Evolutionary conservation across 2,888 invertebrate genomes (phyloP), one percentile per base, ranked within the genome.

Genomic region (Leptinotarsa haldemani): DNA sequence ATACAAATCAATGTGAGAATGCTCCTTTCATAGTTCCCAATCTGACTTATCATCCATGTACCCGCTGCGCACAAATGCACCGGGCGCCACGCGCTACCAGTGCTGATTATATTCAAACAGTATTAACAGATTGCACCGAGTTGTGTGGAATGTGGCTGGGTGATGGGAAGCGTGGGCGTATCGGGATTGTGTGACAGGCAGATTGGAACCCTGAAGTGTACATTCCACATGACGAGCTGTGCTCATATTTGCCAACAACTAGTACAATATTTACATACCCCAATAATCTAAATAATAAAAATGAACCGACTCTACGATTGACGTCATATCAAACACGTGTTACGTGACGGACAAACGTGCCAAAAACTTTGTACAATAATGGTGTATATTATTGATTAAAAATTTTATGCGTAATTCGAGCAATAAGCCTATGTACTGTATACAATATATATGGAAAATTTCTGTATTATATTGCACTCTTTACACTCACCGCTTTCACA

Each of bases 21-120:
- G 92, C 91, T 91, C 92, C 91, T 91, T 92, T 92, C 91, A 91
- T 91, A 92, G 92, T 91, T 92, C 92, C 92, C 92, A 93, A 93
- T 93, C 92, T 93, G 92, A 90, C 90, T 86, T 85, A 86, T 86
- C 84, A 84, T 82, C 82, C 81, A 81, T 84, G 83, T 80, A 85
- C 85, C 85, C 84, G 84, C 83, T 82, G 82, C 81, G 81, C 80
- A 77, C 78, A 56, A 77, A 78, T 75, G 79, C 80, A 82, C 78
- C 73, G 74, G 72, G 79, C 79, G 78, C 81, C 77, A 77, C 67
- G 50, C 50, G 50, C 50, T 50, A n/a, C 50, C 50, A 50, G 50
- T 50, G 50, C 79, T 78, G 72, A 72, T 75, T 71, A 67, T 53
- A 66, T 52, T 67, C 64, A 70, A 74, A 56, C 61, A 67, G 70